Conservation (phyloP, 1,140 invertebrate genomes). For the Conus betulinus region DNA sequence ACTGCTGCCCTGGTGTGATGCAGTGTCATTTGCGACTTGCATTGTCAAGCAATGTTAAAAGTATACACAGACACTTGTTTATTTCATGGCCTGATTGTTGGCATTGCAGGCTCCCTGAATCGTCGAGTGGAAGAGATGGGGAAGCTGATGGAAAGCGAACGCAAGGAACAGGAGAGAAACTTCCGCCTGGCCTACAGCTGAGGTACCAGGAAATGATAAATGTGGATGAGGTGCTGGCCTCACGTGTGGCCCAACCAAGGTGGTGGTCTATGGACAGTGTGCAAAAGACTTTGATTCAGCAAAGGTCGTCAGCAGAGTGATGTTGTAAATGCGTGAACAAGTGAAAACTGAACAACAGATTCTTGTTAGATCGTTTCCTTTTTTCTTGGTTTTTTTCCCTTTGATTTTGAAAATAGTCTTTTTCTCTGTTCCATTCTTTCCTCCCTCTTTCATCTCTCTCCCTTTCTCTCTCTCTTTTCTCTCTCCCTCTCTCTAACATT, state of each 20-base stretch:
- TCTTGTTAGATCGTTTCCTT: background rate
- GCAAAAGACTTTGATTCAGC: too few species aligned
- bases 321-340: too few species aligned
- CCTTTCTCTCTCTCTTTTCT: background rate
- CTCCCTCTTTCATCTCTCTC: slow-evolving; percentile 26
- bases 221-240: too few species aligned
- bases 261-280: too few species aligned
- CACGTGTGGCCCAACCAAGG: too few species aligned
- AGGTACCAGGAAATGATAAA: background rate
- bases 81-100: slow-evolving; percentile 17
- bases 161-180: slow-evolving; percentile 83
- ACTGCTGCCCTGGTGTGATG: background rate
- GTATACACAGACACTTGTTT: background rate
- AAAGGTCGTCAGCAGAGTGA: too few species aligned
- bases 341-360: too few species aligned
- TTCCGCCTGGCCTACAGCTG: slow-evolving; percentile 72
- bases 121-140: slow-evolving; percentile 89
- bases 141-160: slow-evolving; percentile 87
- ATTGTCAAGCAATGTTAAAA: background rate
- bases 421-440: background rate
- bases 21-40: background rate
- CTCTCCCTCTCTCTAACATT: background rate
- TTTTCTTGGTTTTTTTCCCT: background rate
- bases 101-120: slow-evolving; percentile 80
- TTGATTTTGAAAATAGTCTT: background rate